Conservation (phyloP, 2,888 invertebrate genomes). For the Drosophila atripex region DNA sequence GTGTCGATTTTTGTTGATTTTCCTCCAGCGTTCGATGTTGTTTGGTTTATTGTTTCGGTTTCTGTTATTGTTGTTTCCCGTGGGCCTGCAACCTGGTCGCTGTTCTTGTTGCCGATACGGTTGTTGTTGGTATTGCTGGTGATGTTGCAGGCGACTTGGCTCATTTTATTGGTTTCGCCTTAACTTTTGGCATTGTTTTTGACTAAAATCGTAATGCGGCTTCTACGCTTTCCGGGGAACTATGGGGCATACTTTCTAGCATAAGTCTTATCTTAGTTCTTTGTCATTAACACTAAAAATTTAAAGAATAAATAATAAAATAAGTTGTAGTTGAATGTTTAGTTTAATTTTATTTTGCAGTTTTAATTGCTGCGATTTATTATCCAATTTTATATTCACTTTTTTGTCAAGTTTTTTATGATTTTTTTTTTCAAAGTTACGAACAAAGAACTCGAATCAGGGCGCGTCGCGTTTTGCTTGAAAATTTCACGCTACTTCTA, state of each 20-base stretch:
- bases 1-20: conserved; percentile 17
- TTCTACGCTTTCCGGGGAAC: conserved; percentile 29
- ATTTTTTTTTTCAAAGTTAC: not conserved
- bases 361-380: not conserved
- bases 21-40: conserved; percentile 3
- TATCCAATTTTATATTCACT: not conserved
- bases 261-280: conserved; percentile 28
- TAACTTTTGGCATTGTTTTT: conserved; percentile 57
- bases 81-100: conserved; percentile 48
- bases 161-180: conserved; percentile 62
- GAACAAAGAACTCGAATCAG: conserved; percentile 43
- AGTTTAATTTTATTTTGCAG: not conserved
- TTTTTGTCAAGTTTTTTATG: not conserved
- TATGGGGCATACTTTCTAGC: conserved; percentile 35
- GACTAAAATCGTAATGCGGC: conserved; percentile 24
- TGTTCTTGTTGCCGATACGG: conserved; percentile 25
- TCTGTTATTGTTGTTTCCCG: conserved; percentile 39
- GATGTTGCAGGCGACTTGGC: conserved; percentile 42
- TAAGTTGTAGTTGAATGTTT: not conserved
- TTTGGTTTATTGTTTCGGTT: conserved; percentile 27
- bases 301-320: not conserved
- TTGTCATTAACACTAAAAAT: conserved; percentile 32
- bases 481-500: conserved; percentile 45
- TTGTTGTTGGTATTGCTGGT: conserved; percentile 25
- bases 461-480: conserved; percentile 53